A percentile compares a stretch with the other conserved stretches of the same genome.
Conservation (phyloP, 2,113 vertebrate genomes). For the Platysternon megacephalum region DNA sequence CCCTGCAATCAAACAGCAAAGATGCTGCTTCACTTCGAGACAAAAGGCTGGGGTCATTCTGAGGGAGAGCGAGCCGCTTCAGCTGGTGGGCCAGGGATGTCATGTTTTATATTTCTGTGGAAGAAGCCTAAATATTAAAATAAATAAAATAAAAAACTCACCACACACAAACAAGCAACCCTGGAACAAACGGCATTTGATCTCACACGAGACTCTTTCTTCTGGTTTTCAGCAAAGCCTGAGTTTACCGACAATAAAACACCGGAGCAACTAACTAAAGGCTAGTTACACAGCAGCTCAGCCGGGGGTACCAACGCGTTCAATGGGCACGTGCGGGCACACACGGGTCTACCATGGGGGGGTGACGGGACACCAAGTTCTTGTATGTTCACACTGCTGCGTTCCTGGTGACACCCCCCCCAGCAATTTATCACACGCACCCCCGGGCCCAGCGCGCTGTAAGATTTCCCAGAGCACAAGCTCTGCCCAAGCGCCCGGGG, state of each 20-base stretch:
- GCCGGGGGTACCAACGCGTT: not conserved
- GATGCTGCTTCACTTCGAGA: slow-evolving; percentile 83
- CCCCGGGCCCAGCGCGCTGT: no score
- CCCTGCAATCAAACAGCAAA: slow-evolving; percentile 89
- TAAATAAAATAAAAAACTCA: rapidly evolving
- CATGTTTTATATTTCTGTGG: slow-evolving; percentile 70
- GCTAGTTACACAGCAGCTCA: not conserved
- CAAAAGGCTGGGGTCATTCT: slow-evolving; percentile 86
- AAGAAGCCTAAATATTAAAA: not conserved
- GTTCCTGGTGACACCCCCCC: not conserved
- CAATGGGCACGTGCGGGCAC: no score
- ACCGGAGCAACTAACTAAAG: not conserved
- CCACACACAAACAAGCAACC: rapidly evolving
- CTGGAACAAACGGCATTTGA: not conserved
- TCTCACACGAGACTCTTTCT: no score
- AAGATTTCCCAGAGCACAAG: no score
- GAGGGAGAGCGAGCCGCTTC: slow-evolving; percentile 90
- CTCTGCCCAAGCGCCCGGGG: no score
- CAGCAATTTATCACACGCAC: not conserved
- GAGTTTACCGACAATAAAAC: not conserved
- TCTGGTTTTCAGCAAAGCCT: not conserved
- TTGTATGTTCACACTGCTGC: no score
- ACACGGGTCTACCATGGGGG: not conserved
- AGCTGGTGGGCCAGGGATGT: slow-evolving; percentile 95
- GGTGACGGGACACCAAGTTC: not conserved